Conservation (phyloP, 1,140 invertebrate species). For the Drosophila auraria region DNA sequence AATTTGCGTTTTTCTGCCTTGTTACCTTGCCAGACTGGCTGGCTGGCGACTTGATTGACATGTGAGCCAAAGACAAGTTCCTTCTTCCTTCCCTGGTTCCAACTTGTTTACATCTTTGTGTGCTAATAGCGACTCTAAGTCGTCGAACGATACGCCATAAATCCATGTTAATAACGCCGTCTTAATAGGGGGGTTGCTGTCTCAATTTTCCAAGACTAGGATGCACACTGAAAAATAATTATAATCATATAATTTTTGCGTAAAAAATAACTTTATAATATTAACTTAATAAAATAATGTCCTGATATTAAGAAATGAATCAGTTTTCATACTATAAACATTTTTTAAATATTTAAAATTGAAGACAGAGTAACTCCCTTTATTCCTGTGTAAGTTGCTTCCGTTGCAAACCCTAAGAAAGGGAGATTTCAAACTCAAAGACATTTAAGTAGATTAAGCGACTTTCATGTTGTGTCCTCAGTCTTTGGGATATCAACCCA, state of each 20-base stretch:
- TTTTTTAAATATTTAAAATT: background rate
- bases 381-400: conserved; percentile 12
- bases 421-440: conserved; percentile 68
- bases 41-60: conserved; percentile 41
- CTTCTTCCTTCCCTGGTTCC: background rate
- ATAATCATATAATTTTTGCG: background rate
- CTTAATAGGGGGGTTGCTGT: conserved; percentile 11
- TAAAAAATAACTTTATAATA: too few relatives aligned
- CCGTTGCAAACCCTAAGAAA: background rate
- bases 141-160: conserved; percentile 76
- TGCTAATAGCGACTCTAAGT: conserved; percentile 74
- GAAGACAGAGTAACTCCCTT: background rate
- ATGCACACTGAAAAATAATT: conserved; percentile 16
- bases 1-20: conserved; percentile 72
- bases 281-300: too few relatives aligned
- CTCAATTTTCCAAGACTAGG: conserved; percentile 28
- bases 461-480: conserved; percentile 73
- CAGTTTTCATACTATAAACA: too few relatives aligned
- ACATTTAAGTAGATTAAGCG: conserved; percentile 84
- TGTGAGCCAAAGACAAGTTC: conserved; percentile 22
- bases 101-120: conserved; percentile 72
- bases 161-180: conserved; percentile 76
- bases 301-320: too few relatives aligned
- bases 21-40: conserved; percentile 47
- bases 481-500: conserved; percentile 67